Evolutionary conservation across 2,888 invertebrate genomes (phyloP), one percentile per base, ranked within the genome.

Genomic region (Agrochola macilenta): DNA sequence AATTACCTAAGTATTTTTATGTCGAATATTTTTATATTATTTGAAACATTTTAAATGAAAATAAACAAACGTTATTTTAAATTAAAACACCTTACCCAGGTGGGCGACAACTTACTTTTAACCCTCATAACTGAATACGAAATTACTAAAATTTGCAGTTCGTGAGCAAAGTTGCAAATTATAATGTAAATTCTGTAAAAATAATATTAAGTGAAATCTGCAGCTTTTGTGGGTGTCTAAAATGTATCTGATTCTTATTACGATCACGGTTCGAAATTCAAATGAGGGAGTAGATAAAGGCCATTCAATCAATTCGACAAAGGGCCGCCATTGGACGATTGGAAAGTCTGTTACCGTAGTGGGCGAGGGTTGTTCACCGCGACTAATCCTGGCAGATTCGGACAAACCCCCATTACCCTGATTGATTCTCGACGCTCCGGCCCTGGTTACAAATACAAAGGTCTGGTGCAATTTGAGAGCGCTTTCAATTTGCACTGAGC

Each of bases 401-500:
- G 92, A 93, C 94, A 93, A 94, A 93, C 93, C 93, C 92, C 95
- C 93, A 95, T 96, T 96, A 96, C 94, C 90, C 92, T 95, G 96
- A 96, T 96, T 96, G 96, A 96, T 96, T 95, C 93, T 93, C 93
- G 92, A 89, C 91, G 90, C 90, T 92, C 89, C 89, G 88, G 91
- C 89, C 90, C 93, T 93, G 92, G 95, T 93, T 95, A 95, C 93
- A 95, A 95, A 95, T 93, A 96, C 95, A 95, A 95, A 96, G 95
- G 93, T 93, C 93, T 93, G 92, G 89, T 94, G 94, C 94, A 93
- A 95, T 95, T 95, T 92, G 91, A 92, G 89, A 93, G 89, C 93
- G 95, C 94, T 96, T 95, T 95, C 95, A 95, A 96, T 96, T 96
- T 95, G 93, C 93, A 93, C 93, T 91, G 93, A 93, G 92, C 93